Base-by-base conservation (phyloP, 2,888 invertebrate genomes). In the Caenorhabditis macrosperma region DNA sequence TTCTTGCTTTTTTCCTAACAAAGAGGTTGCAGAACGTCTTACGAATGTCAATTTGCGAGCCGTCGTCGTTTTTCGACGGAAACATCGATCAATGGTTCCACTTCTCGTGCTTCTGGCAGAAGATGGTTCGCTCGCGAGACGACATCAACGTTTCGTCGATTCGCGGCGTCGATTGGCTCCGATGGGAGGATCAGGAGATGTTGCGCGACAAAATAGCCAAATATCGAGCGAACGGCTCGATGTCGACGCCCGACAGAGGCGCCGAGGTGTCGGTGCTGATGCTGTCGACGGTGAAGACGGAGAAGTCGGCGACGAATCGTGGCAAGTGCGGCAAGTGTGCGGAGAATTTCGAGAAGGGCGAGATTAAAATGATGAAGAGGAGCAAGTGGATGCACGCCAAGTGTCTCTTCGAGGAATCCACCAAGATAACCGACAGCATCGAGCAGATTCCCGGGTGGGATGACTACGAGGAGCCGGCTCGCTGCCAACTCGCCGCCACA, bases 81-180 rank as follows among this genome's bases (percentile, higher is more conserved):
- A 67, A 82, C n/a, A 86, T 86, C 26, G 88, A 89, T 50, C 86
- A 82, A 30, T 89, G 88, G 88, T 91, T 89, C 81, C 92, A 92
- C 83, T 91, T 87, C 80, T 83, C 85, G 2, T 92, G 92, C 81
- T 92, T 92, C 82, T 92, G 92, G 91, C 89, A 89, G 46, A 76
- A 87, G 24, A 4, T 91, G 24, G 61, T 76, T 28, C 68, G 72
- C 26, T 63, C 74, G 0, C 59, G 57, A 24, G 66, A 79, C 38
- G 71, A 81, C 5, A 86, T 89, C 26, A 88, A 87, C 38, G 86
- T 90, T 15, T 86, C 88, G 12, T 91, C 91, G 15, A 91, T 92
- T 48, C 90, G 91, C 63, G 91, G 91, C 6, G 90, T 91, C 84
- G 92, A 92, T 72, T 82, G 88, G 57, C 81, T 92, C 20, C 86